A percentile compares a stretch with the other conserved stretches of the same genome.
phyloP scores from a whole-genome alignment of 2,113 vertebrate species.

The Tachysurus fulvidraco region DNA sequence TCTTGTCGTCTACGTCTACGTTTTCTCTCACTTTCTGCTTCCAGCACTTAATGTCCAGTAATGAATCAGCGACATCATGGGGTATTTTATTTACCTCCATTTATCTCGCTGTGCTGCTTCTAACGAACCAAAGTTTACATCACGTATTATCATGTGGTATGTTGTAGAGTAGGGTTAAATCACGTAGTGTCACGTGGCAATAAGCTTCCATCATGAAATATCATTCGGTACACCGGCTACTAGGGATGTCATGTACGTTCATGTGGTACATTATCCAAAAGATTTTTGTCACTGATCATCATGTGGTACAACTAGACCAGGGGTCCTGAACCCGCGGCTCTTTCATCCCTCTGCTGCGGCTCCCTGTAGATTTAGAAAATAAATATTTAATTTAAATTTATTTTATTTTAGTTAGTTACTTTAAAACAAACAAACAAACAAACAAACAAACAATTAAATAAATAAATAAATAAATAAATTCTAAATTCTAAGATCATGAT shows the following conservation, averaged over 20 bases:
- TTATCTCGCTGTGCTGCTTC: neutral
- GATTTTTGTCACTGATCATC: neutral
- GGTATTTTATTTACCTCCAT: neutral
- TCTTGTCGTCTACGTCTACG: neutral
- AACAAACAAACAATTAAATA: no score
- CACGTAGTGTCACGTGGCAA: neutral
- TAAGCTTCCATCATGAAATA: neutral
- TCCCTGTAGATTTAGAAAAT: no score
- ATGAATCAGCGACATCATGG: neutral
- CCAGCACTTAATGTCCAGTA: neutral
- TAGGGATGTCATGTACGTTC: neutral
- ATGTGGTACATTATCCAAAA: neutral
- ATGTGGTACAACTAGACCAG: no score
- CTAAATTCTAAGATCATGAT: no score
- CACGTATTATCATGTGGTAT: neutral
- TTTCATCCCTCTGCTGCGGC: no score
- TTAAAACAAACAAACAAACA: no score
- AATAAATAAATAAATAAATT: no score
- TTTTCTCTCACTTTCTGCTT: conserved; percentile 4
- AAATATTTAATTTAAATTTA: no score
- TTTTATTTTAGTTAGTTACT: no score
- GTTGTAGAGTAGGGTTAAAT: neutral
- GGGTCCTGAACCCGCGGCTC: no score
- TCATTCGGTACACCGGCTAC: neutral
- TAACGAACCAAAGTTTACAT: no score